Evolutionary conservation across 2,888 invertebrate species (phyloP).

Genomic region (Agrochola lota): DNA sequence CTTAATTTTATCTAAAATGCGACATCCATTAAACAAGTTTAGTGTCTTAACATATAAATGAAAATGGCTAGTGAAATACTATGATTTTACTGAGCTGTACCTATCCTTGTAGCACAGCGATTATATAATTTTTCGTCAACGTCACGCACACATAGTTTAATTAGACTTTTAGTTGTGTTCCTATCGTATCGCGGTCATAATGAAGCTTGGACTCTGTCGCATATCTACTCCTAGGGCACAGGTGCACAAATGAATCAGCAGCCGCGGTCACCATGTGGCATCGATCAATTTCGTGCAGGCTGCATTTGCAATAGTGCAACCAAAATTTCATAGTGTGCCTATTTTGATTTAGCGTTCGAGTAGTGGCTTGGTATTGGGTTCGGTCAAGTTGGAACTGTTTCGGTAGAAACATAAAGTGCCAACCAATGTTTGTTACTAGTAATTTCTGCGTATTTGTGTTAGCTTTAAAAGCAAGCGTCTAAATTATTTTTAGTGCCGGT

Average conservation of each 20-base stretch:
- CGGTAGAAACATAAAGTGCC: conserved; percentile 26
- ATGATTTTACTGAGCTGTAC: too few species aligned
- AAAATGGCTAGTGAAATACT: too few species aligned
- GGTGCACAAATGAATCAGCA: conserved; percentile 68
- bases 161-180: background rate
- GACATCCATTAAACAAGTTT: background rate
- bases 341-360: conserved; percentile 51
- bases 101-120: background rate
- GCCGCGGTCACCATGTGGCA: conserved; percentile 60
- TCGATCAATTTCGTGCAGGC: conserved; percentile 68
- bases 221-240: conserved; percentile 18
- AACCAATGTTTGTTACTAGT: conserved; percentile 26
- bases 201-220: conserved; percentile 11
- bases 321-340: conserved; percentile 61
- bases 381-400: conserved; percentile 33
- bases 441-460: background rate
- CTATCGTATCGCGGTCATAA: too few species aligned
- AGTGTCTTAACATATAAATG: background rate
- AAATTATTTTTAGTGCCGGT: background rate
- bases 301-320: conserved; percentile 60
- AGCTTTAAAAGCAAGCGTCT: background rate
- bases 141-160: background rate
- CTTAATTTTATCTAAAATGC: background rate
- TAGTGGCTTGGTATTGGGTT: conserved; percentile 30
- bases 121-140: too few species aligned